These are phyloP conservation scores for Cichladusa arquata DNA, from an alignment of 2,113 vertebrate genomes.

Conservation along the genomic window DNA sequence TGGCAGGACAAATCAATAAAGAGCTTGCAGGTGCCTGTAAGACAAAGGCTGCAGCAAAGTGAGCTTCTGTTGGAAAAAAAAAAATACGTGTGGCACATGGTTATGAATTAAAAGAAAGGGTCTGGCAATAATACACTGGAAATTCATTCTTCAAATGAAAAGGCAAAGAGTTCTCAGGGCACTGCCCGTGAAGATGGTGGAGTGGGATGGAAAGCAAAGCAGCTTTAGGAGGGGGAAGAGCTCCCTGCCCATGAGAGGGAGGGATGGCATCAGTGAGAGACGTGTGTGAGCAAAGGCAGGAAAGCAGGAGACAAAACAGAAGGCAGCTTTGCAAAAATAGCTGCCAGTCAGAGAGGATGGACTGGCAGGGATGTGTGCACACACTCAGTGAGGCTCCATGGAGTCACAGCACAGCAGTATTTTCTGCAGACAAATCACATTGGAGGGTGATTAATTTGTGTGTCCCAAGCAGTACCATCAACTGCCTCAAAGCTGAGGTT, in stretches of 20 bases:
- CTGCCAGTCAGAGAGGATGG: not conserved
- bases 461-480: not conserved
- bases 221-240: not conserved
- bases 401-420: not conserved
- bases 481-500: not conserved
- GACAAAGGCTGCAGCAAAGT: not conserved
- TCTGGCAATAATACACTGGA: not conserved
- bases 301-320: constrained; percentile 27
- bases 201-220: not conserved
- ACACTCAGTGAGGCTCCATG: not conserved
- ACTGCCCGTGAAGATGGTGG: not conserved
- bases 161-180: not conserved
- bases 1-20: not conserved
- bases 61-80: not conserved
- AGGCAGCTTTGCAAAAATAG: constrained; percentile 31
- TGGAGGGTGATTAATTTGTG: not conserved
- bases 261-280: not conserved
- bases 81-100: not conserved
- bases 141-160: not conserved
- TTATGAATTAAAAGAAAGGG: not conserved
- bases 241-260: not conserved
- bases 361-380: not conserved
- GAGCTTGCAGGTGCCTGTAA: not conserved
- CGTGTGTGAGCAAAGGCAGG: not conserved
- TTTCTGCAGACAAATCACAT: not conserved